Evolutionary conservation across 2,797 vertebrate genomes (phyloP), one percentile per base, ranked within the genome.

Genomic region (Hyperoplus immaculatus): DNA sequence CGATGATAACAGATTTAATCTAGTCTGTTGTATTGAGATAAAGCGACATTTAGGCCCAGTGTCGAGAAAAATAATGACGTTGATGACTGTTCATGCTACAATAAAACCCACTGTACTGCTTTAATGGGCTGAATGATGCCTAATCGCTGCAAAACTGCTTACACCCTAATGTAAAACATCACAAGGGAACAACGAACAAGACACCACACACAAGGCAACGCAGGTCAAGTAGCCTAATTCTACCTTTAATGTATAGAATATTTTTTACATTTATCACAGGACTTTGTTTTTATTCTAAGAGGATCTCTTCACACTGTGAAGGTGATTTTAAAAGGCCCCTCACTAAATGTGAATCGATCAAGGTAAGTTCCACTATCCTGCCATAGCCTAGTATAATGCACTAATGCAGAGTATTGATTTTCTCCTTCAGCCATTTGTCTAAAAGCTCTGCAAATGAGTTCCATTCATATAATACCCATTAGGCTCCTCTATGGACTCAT

Each of bases 401-500:
- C 29, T 14, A 56, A 68, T 47, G 80, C 61, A 77, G 29, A 1
- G 2, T 13, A 80, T 85, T 81, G 82, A 85, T 81, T 85, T 74
- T 63, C 56, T 36, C 60, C 36, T 55, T 6, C n/a, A 78, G 41
- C 55, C 65, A 69, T 77, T 62, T 66, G 21, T 65, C 45, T 55
- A 46, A 58, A 47, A 76, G 79, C 16, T 41, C 14, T 38, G 42
- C n/a, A 16, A 68, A 72, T 72, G 11, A 53, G 15, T 2, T 60
- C 42, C 12, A 66, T 66, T 53, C 55, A 5, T 38, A 6, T 14
- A 56, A 62, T 6, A 29, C 36, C 3, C 39, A 21, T 2, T 4
- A 69, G 1, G 10, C 13, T 74, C 36, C 5, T 12, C 12, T 16
- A 1, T 62, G 54, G 15, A 16, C 7, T 45, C 8, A 29, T 54